Percentiles rank a stretch among this genome's conserved stretches.
Evolutionary conservation across 1,140 invertebrate species (phyloP).

Genomic region (Temnothorax longispinosus): DNA sequence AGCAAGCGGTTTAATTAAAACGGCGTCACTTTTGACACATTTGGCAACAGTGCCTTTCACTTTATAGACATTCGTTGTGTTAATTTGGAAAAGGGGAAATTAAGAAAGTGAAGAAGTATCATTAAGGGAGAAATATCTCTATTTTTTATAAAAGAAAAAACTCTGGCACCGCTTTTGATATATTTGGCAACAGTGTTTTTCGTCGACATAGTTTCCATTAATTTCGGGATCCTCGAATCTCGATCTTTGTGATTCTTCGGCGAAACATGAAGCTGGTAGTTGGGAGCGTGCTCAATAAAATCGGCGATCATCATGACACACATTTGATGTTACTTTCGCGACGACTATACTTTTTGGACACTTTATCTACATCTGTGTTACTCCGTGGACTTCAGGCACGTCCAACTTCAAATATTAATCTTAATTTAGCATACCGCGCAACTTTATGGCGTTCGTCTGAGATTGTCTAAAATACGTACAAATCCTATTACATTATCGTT

Average conservation of each 20-base stretch:
- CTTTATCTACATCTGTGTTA: conserved; percentile 6
- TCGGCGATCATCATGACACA: conserved; percentile 14
- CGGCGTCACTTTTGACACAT: conserved; percentile 21
- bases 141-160: conserved; percentile 1
- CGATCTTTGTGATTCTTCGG: neutral
- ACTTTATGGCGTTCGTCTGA: neutral
- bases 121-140: neutral
- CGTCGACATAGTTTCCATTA: neutral
- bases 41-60: neutral
- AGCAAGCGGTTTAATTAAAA: neutral
- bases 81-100: neutral
- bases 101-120: neutral
- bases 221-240: conserved; percentile 18
- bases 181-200: neutral
- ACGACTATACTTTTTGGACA: conserved; percentile 9
- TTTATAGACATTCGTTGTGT: neutral
- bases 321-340: conserved; percentile 28
- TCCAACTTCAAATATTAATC: conserved; percentile 13
- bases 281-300: neutral
- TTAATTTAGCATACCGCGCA: conserved; percentile 21
- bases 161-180: neutral
- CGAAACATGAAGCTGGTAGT: conserved; percentile 45
- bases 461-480: neutral
- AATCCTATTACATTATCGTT: neutral
- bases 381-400: conserved; percentile 34